Evolutionary conservation across 2,113 vertebrate genomes (phyloP), one percentile per base, ranked within the genome.

Genomic region (Chlorodrepanis virens): DNA sequence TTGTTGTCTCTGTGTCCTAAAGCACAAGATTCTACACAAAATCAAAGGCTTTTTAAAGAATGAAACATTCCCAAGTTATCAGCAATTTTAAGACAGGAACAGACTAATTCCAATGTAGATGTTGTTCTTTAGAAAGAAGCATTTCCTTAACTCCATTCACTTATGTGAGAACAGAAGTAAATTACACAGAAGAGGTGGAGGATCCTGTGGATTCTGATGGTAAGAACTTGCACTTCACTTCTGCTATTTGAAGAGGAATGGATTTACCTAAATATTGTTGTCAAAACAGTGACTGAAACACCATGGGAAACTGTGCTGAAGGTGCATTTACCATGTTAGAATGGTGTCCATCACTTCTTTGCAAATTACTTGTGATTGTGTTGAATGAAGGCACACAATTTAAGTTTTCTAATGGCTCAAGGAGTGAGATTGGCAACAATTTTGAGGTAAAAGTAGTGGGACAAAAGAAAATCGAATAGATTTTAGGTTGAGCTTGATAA

Each of bases 121-220:
- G 16, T 11, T 64, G 24, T 53, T 69, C 44, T 89, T 70, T 9
- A 72, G 28, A 79, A 69, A 77, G 67, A 28, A 2, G 1, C 12
- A 29, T 79, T 96, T 98, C 70, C 98, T 99, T 99, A 98, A 98
- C 98, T 87, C 59, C 10, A 3, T 93, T 79, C 96, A 99, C 99
- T 97, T 99, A 99, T 98, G 99, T 99, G 93, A 98, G 99, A 97
- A 99, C 99, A 83, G 99, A 99, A 96, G 99, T 99, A 49, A 99
- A 99, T 96, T 99, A 99, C 98, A 99, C 99, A 39, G 99, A 99
- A 94, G 99, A 99, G 86, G 99, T 99, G 70, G 99, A 99, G 61
- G 99, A 99, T 83, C 99, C 99, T 11, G 97, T 99, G 54, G 99
- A 99, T 97, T 99, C 99, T 14, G 99, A 99, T 61, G 99, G 99